Conservation (phyloP, 2,113 vertebrate genomes). For the Orycteropus afer region DNA sequence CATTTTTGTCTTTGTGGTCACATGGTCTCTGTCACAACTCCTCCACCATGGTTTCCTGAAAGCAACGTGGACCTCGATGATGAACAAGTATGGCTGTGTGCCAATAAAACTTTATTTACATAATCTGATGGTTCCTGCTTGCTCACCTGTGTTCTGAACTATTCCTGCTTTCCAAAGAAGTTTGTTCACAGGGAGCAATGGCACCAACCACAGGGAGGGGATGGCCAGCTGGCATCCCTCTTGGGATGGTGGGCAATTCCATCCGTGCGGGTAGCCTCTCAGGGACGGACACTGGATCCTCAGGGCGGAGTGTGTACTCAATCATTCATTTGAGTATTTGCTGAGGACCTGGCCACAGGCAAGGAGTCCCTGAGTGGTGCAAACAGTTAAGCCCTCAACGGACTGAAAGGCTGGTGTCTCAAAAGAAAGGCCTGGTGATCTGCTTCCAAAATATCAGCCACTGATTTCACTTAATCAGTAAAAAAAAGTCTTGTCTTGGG, state of each 20-base stretch:
- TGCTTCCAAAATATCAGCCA: not conserved
- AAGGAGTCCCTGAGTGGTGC: not conserved
- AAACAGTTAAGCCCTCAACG: not conserved
- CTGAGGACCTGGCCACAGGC: not conserved
- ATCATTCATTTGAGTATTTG: accelerated
- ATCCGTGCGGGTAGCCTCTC: not conserved
- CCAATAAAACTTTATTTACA: not conserved
- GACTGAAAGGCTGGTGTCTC: not conserved
- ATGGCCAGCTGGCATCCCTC: not conserved
- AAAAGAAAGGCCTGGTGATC: not conserved
- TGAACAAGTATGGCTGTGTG: not conserved
- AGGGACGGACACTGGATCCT: not conserved
- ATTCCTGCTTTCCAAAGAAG: not conserved
- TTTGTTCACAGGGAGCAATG: not conserved
- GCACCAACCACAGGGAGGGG: accelerated
- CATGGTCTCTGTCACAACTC: not conserved
- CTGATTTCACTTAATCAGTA: too few relatives aligned
- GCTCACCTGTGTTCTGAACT: not conserved
- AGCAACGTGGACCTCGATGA: not conserved
- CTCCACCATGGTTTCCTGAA: not conserved
- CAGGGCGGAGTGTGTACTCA: accelerated
- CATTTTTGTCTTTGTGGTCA: not conserved
- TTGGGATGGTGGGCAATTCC: accelerated
- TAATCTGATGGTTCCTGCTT: not conserved
- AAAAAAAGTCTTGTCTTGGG: too few relatives aligned